Evolutionary conservation across 2,113 vertebrate genomes (phyloP).

Genomic region (Lonchura striata): DNA sequence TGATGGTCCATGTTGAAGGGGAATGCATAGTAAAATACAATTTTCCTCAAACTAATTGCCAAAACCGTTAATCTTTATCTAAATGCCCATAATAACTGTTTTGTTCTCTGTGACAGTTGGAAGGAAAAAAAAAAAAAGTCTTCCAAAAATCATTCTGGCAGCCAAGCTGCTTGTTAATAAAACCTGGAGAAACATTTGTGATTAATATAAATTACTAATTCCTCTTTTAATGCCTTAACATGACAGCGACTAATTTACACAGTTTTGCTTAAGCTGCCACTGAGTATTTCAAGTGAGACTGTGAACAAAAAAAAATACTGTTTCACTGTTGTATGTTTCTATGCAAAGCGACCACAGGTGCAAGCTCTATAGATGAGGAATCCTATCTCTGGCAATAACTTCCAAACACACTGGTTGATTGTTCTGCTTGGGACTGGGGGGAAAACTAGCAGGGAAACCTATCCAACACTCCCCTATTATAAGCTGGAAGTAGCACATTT

Average conservation of each 20-base stretch:
- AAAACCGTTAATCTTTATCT: slow-evolving; percentile 85
- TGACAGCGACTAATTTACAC: slow-evolving; percentile 73
- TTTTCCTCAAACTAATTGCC: slow-evolving; percentile 76
- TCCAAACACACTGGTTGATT: neutral
- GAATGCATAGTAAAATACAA: slow-evolving; percentile 74
- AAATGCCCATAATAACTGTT: slow-evolving; percentile 74
- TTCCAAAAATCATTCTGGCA: slow-evolving; percentile 77
- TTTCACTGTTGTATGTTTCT: neutral
- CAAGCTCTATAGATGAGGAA: neutral
- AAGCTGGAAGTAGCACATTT: neutral
- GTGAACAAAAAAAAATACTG: neutral
- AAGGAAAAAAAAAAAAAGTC: slow-evolving; percentile 48
- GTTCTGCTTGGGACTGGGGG: accelerated
- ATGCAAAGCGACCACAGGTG: neutral
- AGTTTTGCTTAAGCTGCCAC: slow-evolving; percentile 58
- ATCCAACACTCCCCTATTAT: neutral
- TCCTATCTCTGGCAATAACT: neutral
- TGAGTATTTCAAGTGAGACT: slow-evolving; percentile 43
- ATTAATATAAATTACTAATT: slow-evolving; percentile 80
- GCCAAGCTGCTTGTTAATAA: slow-evolving; percentile 74
- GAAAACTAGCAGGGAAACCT: neutral
- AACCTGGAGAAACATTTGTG: slow-evolving; percentile 75
- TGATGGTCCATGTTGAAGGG: slow-evolving; percentile 52
- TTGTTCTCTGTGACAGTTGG: slow-evolving; percentile 68
- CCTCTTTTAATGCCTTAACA: slow-evolving; percentile 69